Evolutionary conservation across 2,113 vertebrate species (phyloP).

Genomic region (Ivindomyrus marchei): DNA sequence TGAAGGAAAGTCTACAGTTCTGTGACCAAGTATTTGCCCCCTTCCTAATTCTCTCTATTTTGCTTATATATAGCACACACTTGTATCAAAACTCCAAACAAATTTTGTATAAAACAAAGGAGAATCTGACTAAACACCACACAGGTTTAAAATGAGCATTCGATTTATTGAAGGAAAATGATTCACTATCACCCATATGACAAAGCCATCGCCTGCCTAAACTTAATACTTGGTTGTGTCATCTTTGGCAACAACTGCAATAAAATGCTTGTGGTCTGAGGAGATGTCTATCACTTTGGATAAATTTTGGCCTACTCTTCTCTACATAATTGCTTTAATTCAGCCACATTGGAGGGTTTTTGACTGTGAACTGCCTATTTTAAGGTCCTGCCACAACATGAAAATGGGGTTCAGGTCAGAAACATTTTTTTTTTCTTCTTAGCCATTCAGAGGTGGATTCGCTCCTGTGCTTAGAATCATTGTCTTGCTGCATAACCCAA

Average conservation of each 20-base stretch:
- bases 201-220: neutral
- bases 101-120: neutral
- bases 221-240: neutral
- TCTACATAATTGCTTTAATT: neutral
- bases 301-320: neutral
- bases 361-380: neutral
- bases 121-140: neutral
- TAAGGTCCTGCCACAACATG: neutral
- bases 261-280: neutral
- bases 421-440: too few species aligned
- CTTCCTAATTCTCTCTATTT: neutral
- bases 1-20: neutral
- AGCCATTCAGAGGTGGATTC: neutral
- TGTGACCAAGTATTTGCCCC: neutral
- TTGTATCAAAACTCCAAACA: neutral
- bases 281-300: neutral
- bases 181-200: neutral
- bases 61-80: neutral
- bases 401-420: neutral
- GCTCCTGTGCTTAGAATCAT: neutral
- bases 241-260: neutral
- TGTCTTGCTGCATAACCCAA: neutral
- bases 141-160: neutral
- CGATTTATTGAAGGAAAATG: neutral
- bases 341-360: neutral